Conservation (phyloP, 2,888 invertebrate species). For the Linnaemya tessellans region DNA sequence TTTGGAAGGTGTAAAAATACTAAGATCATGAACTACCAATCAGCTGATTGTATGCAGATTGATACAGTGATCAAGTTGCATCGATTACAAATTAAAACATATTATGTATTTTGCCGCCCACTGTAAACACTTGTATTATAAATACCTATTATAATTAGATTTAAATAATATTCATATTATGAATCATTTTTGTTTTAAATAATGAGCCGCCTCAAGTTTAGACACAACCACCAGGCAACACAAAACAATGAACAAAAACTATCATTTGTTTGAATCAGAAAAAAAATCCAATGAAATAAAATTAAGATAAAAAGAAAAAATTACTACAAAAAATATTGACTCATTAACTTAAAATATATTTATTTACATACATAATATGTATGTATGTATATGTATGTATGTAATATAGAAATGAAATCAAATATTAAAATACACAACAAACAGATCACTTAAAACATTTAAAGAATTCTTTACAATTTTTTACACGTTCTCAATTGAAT, state of each 20-base stretch:
- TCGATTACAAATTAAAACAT: neutral
- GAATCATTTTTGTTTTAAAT: slow-evolving; percentile 42
- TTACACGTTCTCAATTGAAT: neutral
- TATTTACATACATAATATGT: too few relatives aligned
- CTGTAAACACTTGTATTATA: slow-evolving; percentile 22
- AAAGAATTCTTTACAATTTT: neutral
- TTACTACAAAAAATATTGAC: slow-evolving; percentile 23
- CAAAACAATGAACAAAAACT: slow-evolving; percentile 14
- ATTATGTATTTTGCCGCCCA: neutral
- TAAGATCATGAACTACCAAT: too few relatives aligned
- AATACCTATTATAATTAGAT: too few relatives aligned
- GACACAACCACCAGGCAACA: slow-evolving; percentile 17
- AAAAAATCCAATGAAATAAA: slow-evolving; percentile 28
- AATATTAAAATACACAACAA: slow-evolving; percentile 1
- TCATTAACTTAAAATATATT: slow-evolving; percentile 35
- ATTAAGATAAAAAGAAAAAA: slow-evolving; percentile 11
- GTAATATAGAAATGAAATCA: slow-evolving; percentile 2
- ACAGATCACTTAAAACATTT: neutral
- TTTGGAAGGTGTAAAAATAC: too few relatives aligned
- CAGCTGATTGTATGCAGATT: too few relatives aligned
- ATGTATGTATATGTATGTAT: neutral
- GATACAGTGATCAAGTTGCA: too few relatives aligned
- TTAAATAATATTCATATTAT: slow-evolving; percentile 23
- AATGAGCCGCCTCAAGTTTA: slow-evolving; percentile 45
- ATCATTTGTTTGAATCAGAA: slow-evolving; percentile 28